phyloP scores from a whole-genome alignment of 2,797 vertebrate species.

The Cossypha niveicapilla region DNA sequence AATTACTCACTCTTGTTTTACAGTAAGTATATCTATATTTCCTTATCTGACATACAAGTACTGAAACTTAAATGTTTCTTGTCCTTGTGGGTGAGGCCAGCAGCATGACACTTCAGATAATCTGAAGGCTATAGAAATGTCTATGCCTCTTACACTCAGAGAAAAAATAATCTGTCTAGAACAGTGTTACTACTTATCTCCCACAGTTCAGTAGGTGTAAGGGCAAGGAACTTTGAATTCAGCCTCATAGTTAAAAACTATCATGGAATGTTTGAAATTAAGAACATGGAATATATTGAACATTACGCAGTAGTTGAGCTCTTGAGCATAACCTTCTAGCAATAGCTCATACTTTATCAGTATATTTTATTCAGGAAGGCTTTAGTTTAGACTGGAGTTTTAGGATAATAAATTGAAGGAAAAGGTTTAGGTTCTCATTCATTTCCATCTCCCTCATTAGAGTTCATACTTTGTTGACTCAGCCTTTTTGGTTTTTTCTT shows the following conservation, averaged over 20 bases:
- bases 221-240: background rate
- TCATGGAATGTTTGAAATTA: background rate
- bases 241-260: background rate
- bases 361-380: background rate
- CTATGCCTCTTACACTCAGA: accelerated
- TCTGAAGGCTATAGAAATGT: background rate
- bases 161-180: background rate
- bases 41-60: background rate
- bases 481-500: background rate
- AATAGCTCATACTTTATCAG: background rate
- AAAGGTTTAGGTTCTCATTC: background rate
- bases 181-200: background rate
- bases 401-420: background rate
- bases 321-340: background rate
- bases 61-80: background rate
- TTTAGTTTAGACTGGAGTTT: background rate
- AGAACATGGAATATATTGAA: accelerated
- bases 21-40: constrained; percentile 84
- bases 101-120: background rate
- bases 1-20: constrained; percentile 96
- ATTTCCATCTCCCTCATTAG: background rate
- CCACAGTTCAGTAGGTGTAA: background rate
- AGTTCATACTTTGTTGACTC: background rate
- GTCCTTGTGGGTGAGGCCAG: background rate
- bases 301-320: background rate